These are phyloP conservation scores for Anhinga anhinga DNA, from an alignment of 2,113 vertebrate species.

Conservation along the genomic window DNA sequence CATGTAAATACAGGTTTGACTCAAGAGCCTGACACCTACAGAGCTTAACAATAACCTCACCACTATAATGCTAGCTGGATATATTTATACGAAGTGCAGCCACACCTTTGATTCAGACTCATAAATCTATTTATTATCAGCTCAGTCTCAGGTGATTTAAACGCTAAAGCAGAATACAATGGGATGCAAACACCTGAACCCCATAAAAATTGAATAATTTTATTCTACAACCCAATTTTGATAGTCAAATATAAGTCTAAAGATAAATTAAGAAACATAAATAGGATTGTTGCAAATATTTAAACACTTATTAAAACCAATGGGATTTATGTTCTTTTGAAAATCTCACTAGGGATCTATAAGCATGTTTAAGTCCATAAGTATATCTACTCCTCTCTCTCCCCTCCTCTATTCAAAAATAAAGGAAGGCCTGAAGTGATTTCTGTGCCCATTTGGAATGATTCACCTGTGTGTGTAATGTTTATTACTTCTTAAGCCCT, in stretches of 20 bases:
- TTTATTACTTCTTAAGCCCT: background rate
- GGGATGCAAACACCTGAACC: background rate
- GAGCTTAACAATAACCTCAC: background rate
- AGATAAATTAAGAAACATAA: background rate
- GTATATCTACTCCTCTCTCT: background rate
- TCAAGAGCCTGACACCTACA: background rate
- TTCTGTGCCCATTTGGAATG: background rate
- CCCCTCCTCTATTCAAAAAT: background rate
- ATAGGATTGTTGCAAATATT: background rate
- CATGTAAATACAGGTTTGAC: background rate
- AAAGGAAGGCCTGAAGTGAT: background rate
- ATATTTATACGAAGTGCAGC: background rate
- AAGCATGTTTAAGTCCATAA: background rate
- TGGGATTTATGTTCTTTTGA: background rate
- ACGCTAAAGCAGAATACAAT: background rate
- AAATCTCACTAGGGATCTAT: background rate
- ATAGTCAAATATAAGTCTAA: background rate
- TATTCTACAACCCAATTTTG: background rate
- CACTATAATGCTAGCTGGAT: background rate
- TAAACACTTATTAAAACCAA: background rate
- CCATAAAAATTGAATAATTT: background rate
- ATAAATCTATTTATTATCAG: background rate
- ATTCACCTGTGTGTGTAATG: background rate
- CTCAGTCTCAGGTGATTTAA: background rate
- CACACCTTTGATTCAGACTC: background rate